These are phyloP conservation scores for Mormyrops attenuatus DNA, from an alignment of 2,797 vertebrate genomes.

Conservation along the genomic window DNA sequence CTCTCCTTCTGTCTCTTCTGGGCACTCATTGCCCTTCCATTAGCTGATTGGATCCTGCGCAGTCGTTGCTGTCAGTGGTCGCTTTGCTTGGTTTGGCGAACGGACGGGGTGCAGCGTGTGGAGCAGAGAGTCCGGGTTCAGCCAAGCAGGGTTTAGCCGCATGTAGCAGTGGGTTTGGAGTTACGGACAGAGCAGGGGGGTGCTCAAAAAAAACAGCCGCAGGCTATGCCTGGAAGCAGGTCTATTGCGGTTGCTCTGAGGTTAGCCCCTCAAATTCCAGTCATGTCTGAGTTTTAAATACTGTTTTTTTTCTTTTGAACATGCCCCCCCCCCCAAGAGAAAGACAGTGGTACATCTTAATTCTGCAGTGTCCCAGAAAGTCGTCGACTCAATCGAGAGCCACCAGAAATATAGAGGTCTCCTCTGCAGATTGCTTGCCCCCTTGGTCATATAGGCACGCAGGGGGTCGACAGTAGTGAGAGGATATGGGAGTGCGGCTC, in stretches of 20 bases:
- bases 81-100: background rate
- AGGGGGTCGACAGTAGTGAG: background rate
- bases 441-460: background rate
- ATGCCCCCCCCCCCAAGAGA: background rate
- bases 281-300: slow-evolving; percentile 2
- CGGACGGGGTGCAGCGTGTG: background rate
- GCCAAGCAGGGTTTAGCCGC: background rate
- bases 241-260: slow-evolving; percentile 12
- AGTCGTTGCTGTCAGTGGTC: slow-evolving; percentile 35
- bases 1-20: slow-evolving; percentile 9
- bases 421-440: background rate
- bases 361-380: background rate
- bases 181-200: background rate
- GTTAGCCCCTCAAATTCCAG: background rate
- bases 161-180: background rate
- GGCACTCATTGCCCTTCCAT: slow-evolving; percentile 38
- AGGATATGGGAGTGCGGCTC: background rate
- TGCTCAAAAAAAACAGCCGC: background rate
- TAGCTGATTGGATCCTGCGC: slow-evolving; percentile 37
- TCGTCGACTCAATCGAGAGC: background rate
- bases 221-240: background rate
- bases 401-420: background rate
- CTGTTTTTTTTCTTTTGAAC: background rate
- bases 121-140: background rate
- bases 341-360: background rate